Evolutionary conservation across 1,140 invertebrate species (phyloP).

Genomic region (Saccostrea cuccullata): DNA sequence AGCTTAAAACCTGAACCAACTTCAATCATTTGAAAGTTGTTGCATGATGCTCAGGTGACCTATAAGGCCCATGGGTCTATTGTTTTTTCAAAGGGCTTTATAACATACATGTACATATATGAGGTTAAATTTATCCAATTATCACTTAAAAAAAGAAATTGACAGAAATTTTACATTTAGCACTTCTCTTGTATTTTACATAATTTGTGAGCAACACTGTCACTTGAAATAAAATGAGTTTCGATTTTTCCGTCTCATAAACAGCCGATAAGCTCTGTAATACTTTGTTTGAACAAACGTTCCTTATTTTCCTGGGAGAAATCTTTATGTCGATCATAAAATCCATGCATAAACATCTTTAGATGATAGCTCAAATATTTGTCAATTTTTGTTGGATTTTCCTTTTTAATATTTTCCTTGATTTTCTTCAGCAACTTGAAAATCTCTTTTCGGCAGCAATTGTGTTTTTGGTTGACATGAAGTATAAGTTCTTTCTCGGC

Average conservation of each 20-base stretch:
- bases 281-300: neutral
- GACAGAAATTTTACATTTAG: neutral
- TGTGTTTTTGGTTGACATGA: conserved; percentile 16
- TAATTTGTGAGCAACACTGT: neutral
- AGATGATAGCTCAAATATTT: conserved; percentile 47
- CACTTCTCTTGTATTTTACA: neutral
- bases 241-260: neutral
- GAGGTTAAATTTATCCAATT: no score
- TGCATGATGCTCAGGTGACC: no score
- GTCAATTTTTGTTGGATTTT: conserved; percentile 10
- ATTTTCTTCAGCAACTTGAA: conserved; percentile 42
- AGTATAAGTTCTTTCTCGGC: conserved; percentile 45
- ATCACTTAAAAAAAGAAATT: no score
- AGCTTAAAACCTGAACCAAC: no score
- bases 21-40: no score
- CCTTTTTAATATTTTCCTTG: conserved; percentile 18
- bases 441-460: conserved; percentile 18
- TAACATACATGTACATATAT: no score
- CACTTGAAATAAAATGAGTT: conserved; percentile 37
- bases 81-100: no score
- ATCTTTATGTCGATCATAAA: conserved; percentile 1
- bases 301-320: neutral
- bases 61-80: no score
- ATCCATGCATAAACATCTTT: conserved; percentile 40
- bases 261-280: neutral